Base-by-base conservation (phyloP, 2,113 vertebrate species). In the Bolborhynchus lineola region DNA sequence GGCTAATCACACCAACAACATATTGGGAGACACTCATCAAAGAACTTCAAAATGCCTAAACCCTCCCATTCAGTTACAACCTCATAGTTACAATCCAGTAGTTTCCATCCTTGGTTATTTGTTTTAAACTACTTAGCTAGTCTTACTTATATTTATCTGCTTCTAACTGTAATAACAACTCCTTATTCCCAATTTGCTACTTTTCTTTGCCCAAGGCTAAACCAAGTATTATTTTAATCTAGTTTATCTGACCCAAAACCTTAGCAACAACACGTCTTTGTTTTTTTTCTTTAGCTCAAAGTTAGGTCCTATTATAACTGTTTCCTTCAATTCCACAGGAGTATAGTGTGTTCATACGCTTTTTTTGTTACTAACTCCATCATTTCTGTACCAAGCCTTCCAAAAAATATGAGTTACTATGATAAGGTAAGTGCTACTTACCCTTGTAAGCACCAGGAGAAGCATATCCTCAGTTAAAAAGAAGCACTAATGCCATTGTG, bases 171-270 rank as follows among this genome's bases (percentile, higher is more conserved):
- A 90, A 76, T 87, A 90, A 39, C 70, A 88, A 78, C 50, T 92
- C 60, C 82, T 92, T 84, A 84, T 96, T 94, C 69, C 74, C 65
- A 55, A 7, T 82, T 87, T 91, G 33, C 60, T 93, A 63, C 31
- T 93, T 84, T 55, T 86, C 39, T 93, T 86, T 86, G 84, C 81
- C 50, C 74, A 85, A 70, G 17, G 50, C 60, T 75, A 55, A 92
- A 89, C 35, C 23, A 77, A 79, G 63, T 84, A 63, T 52, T 78
- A 33, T 94, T 96, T 94, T 82, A 84, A 78, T 79, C 23, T 79
- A 85, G 11, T 0, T 87, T 89, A 71, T 94, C 25, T 94, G 65
- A 92, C 81, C 69, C 55, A 92, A 91, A 91, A 62, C n/a, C 14
- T 83, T 81, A 84, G 37, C 37, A 84, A 57, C 7, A 86, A 10